phyloP scores from a whole-genome alignment of 92 coral and sea anemone genomes.

The Palythoa caribaeorum region DNA sequence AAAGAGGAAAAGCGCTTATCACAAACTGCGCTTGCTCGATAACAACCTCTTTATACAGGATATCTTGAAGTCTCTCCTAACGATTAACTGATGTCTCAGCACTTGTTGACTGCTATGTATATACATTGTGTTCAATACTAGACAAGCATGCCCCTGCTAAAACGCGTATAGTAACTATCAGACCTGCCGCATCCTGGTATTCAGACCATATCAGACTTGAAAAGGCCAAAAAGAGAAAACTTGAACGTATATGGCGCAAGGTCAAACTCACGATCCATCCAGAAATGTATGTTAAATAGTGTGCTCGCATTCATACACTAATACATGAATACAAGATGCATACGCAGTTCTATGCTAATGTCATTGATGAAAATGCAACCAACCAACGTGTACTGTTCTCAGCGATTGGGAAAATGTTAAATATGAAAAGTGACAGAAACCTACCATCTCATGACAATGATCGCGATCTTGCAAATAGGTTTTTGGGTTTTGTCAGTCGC shows the following conservation, averaged over 20 bases:
- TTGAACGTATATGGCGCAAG: conserved; percentile 41
- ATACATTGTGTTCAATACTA: conserved; percentile 10
- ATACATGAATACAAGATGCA: conserved; percentile 11
- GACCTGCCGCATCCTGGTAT: conserved; percentile 49
- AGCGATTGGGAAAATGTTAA: conserved; percentile 6
- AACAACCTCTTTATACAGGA: not conserved
- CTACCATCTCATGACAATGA: conserved; percentile 8
- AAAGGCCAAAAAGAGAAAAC: conserved; percentile 26
- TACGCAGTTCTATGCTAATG: conserved; percentile 17
- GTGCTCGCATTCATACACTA: conserved; percentile 19
- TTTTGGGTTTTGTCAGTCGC: conserved; percentile 13
- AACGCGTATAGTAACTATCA: conserved; percentile 12
- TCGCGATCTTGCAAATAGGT: not conserved
- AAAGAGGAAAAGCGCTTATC: not conserved
- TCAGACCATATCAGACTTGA: conserved; percentile 39
- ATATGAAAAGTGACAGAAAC: conserved; percentile 15
- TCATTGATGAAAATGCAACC: conserved; percentile 15
- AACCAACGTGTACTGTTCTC: conserved; percentile 31
- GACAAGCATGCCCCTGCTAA: conserved; percentile 46
- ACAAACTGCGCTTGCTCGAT: conserved; percentile 19
- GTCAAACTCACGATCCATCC: conserved; percentile 16
- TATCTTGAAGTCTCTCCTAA: conserved; percentile 20
- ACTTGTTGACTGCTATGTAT: conserved; percentile 25
- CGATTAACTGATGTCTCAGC: conserved; percentile 17
- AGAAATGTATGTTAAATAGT: conserved; percentile 36